Conservation (phyloP, 2,888 invertebrate genomes). For the Chaitophorus viminalis region DNA sequence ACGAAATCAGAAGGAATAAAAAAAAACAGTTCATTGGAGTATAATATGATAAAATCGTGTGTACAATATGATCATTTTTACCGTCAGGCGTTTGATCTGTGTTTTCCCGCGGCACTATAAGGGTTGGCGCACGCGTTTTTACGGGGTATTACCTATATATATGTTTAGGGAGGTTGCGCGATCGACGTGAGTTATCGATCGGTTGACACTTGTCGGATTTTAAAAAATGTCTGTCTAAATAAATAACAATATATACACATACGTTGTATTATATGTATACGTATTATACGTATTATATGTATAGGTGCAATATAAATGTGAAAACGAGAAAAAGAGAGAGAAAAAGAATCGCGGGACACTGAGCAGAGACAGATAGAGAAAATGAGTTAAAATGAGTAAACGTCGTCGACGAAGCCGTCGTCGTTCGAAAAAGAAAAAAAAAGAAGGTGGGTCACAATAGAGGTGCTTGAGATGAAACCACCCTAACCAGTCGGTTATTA, state of each 20-base stretch:
- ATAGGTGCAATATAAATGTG: background rate
- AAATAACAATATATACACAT: slow-evolving; percentile 15
- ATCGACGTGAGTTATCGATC: slow-evolving; percentile 18
- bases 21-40: background rate
- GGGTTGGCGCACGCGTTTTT: too few relatives aligned
- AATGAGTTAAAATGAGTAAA: too few relatives aligned
- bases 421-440: slow-evolving; percentile 30
- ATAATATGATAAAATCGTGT: background rate
- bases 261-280: background rate
- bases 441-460: slow-evolving; percentile 56
- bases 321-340: background rate
- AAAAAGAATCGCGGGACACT: background rate
- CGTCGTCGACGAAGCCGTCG: slow-evolving; percentile 28
- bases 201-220: slow-evolving; percentile 30
- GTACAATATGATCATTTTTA: background rate
- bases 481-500: slow-evolving; percentile 55
- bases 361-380: slow-evolving; percentile 23
- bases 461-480: slow-evolving; percentile 57
- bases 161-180: background rate
- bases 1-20: background rate
- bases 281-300: too few relatives aligned
- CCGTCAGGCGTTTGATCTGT: background rate
- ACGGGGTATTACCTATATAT: too few relatives aligned
- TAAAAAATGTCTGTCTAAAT: slow-evolving; percentile 20
- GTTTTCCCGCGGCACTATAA: background rate